Base-by-base conservation (phyloP, 37 sponge, comb jelly and placozoan species). In the Bolinopsis microptera region DNA sequence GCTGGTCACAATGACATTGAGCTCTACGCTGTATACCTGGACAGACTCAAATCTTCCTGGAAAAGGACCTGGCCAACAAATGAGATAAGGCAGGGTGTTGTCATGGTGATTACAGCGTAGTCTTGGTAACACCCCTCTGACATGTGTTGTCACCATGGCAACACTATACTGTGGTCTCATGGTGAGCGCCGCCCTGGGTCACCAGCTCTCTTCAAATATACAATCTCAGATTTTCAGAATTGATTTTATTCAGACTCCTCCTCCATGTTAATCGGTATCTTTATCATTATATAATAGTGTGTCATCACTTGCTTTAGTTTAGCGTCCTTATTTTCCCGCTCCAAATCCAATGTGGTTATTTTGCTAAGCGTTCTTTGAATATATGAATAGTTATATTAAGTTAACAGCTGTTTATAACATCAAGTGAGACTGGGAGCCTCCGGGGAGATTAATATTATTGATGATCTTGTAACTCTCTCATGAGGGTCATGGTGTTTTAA, bases 1-100 rank as follows among this genome's bases (percentile, higher is more conserved):
- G 99, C 99, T 0, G 99, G 99, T 0, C 99, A 99, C 94, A 99
- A 99, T 93, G 99, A 99, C 86, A 96, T 99, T n/a, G 99, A 99
- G 74, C 93, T 97, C 3, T 99, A 96, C 94, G 96, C 94, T 34
- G 96, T 95, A 38, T 99, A 99, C 61, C 93, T 99, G 67, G 98
- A 97, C 35, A 38, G 99, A 92, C 92, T 99, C 34, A 94, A 96
- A 80, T 95, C 95, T 99, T 99, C 68, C 94, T 97, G 67, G 67
- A 95, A 34, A 95, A 95, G 68, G 97, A 97, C 24, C 69, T 96
- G 30, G 96, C 95, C 28, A 68, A 77, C 28, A 92, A 68, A 68
- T 68, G 92, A 92, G 32, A 40, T 27, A 5, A 3, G 69, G 48
- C 13, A 16, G 32, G 36, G n/a, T n/a, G n/a, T 34, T 30, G 48